Evolutionary conservation across 2,113 vertebrate species (phyloP), one percentile per base, ranked within the genome.

Genomic region (Paraplagusia blochii): DNA sequence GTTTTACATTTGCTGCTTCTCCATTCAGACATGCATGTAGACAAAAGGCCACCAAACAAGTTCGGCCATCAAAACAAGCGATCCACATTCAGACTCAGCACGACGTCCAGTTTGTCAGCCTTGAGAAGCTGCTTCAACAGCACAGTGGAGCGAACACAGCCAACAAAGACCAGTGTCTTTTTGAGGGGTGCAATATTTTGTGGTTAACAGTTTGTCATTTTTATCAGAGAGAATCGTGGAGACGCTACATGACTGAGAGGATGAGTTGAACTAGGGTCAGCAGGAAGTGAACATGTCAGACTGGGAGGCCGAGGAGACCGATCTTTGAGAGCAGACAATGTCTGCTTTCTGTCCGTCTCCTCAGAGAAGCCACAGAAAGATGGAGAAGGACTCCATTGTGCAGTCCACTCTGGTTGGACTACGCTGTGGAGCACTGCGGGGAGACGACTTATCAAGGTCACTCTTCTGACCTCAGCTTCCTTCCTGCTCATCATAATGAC

Each of bases 401-500:
- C 14, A 7, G 15, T 36, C 10, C 60, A 50, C 58, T 47, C 59
- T 11, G 12, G 65, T 58, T 51, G 68, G 74, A 77, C 69, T 76
- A 75, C 47, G 77, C 85, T 76, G 83, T 34, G 82, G 72, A 43
- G 50, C 77, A 39, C 80, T 42, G 42, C 83, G 64, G 85, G 85
- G 82, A 72, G 74, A 38, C 62, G 43, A 58, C 79, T 81, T 85
- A 85, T 88, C 81, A 85, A 82, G 80, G 83, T 87, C 81, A 33
- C 62, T 55, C 66, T 13, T 66, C 71, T 88, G 86, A 88, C 87
- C 86, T 71, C 71, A 0, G 68, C 43, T 89, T 89, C 88, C 43
- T 89, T 89, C 88, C 87, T 89, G 86, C 65, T 54, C 65, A 58
- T 42, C 70, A 85, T 77, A 88, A 84, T 69, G 73, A 47, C 40